Percentiles rank a stretch among this genome's conserved stretches.
Evolutionary conservation across 2,113 vertebrate genomes (phyloP).

Genomic region (Chunga burmeisteri): DNA sequence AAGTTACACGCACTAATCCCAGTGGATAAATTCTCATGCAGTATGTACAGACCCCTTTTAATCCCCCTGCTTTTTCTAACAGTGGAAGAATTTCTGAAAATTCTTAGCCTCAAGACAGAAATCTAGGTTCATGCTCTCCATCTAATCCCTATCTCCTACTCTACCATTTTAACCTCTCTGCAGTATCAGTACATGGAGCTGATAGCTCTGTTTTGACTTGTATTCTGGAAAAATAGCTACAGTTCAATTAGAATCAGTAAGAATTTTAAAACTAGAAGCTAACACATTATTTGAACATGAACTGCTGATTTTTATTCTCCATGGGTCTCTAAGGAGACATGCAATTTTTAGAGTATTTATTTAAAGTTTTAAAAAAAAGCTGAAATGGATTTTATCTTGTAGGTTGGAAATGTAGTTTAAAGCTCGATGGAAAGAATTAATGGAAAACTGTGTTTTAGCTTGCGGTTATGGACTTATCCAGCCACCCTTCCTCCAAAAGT

Average conservation of each 20-base stretch:
- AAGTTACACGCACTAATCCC: rapidly evolving
- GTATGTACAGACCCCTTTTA: too few species aligned
- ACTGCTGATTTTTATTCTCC: not conserved
- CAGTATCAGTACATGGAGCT: rapidly evolving
- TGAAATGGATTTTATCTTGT: not conserved
- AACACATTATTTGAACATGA: not conserved
- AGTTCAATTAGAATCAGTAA: not conserved
- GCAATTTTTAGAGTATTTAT: not conserved
- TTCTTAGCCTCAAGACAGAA: not conserved
- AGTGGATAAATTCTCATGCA: not conserved
- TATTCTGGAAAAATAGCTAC: not conserved
- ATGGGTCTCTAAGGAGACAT: not conserved
- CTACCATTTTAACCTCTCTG: not conserved
- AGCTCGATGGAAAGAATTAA: not conserved
- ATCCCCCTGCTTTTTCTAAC: not conserved
- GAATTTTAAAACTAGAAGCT: not conserved
- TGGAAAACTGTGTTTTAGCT: not conserved
- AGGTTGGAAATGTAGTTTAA: not conserved
- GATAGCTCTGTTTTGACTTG: not conserved
- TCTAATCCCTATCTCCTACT: not conserved
- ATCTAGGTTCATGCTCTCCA: not conserved
- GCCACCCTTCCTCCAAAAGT: not conserved
- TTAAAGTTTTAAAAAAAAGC: not conserved
- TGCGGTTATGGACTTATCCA: not conserved
- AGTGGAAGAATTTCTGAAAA: not conserved